Base-by-base conservation (phyloP, 2,888 invertebrate genomes). In the Apamea sordens region DNA sequence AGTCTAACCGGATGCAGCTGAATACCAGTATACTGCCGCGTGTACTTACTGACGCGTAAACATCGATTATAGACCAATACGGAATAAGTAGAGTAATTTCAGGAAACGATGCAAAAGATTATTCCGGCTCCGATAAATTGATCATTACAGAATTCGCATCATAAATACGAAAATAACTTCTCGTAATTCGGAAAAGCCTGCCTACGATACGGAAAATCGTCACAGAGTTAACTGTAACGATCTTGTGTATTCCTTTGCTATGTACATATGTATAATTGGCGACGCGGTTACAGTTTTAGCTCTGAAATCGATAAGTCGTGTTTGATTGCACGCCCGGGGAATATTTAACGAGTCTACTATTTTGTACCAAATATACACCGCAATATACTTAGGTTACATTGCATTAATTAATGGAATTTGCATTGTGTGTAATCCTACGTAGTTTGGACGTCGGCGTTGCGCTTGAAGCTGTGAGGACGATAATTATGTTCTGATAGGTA, bases 221-320 rank as follows among this genome's bases (percentile, higher is more conserved):
- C 63, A 68, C 28, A 28, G 47, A n/a, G 59, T 64, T 63, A 74
- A 73, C 21, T 74, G 59, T 79, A 69, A 69, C 21, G 61, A 85
- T 86, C 87, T 82, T 87, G 70, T 86, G 82, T 91, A 92, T 91
- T 91, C 89, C 89, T 88, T 86, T 90, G 89, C 89, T 86, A 80
- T 89, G 83, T 90, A 92, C 94, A 95, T 86, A 80, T 89, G 83
- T 90, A 92, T 94, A 95, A 95, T 94, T 94, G 92, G 91, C 91
- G 91, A 93, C 93, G 93, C 88, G 92, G 86, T 91, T 90, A 92
- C 92, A 93, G 91, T 93, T 94, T 93, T 92, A 94, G 92, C 91
- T 87, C 86, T 88, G 91, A 90, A 93, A 94, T 94, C 94, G 93
- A 94, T 94, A 94, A 93, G 91, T 92, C 91, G 92, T 94, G 93